phyloP scores from a whole-genome alignment of 2,888 invertebrate genomes.

The Drosophila kokeensis region DNA sequence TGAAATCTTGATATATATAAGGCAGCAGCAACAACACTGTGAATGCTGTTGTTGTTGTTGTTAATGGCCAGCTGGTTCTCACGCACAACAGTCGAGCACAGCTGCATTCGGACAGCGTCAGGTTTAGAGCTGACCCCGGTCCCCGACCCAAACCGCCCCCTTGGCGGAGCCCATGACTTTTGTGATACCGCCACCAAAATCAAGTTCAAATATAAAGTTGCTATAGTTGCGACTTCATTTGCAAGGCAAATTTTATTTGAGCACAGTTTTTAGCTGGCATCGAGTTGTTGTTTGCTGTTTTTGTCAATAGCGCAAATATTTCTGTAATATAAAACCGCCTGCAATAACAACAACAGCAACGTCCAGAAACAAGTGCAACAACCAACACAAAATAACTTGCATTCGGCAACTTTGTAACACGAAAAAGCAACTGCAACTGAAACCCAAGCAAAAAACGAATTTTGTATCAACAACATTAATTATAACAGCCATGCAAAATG shows the following conservation, averaged over 20 bases:
- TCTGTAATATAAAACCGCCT: conserved; percentile 80
- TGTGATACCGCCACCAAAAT: conserved; percentile 70
- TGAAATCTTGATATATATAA: conserved; percentile 78
- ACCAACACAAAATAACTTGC: conserved; percentile 51
- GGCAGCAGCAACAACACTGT: conserved; percentile 49
- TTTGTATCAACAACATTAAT: conserved; percentile 77
- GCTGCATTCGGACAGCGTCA: conserved; percentile 69
- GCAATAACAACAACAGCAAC: conserved; percentile 54
- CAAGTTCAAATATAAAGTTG: conserved; percentile 78
- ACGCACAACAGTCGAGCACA: conserved; percentile 71
- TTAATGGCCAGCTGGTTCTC: conserved; percentile 72
- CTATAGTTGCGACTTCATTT: conserved; percentile 61
- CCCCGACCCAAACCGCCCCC: conserved; percentile 42
- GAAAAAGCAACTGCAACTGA: conserved; percentile 57
- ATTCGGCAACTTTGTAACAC: conserved; percentile 66
- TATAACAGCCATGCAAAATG: conserved; percentile 67
- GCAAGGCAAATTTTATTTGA: conserved; percentile 71
- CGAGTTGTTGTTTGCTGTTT: conserved; percentile 36
- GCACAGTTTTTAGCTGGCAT: conserved; percentile 45
- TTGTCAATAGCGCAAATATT: conserved; percentile 68
- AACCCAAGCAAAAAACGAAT: conserved; percentile 57
- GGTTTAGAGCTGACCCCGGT: conserved; percentile 68
- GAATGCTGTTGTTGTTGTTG: conserved; percentile 39
- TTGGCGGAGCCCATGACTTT: conserved; percentile 59
- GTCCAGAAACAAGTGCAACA: conserved; percentile 62